Evolutionary conservation across 2,797 vertebrate genomes (phyloP).

Genomic region (Harpagifer antarcticus): DNA sequence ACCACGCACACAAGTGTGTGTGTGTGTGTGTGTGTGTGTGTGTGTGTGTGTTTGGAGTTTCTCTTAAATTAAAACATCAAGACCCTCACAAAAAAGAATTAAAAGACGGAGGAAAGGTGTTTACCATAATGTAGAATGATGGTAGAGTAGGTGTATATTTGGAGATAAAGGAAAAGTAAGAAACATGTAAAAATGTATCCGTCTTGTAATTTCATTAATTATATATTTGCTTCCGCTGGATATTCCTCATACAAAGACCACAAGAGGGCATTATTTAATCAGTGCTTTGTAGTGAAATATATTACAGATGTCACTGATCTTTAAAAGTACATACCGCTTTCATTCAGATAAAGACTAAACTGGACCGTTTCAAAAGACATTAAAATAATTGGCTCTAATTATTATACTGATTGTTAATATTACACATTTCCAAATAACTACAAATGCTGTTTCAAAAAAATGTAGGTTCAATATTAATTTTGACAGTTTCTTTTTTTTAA

Average conservation of each 20-base stretch:
- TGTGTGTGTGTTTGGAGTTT: conserved; percentile 4
- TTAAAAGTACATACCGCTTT: background rate
- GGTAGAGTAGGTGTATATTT: background rate
- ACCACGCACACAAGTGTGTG: conserved; percentile 16
- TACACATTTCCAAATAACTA: background rate
- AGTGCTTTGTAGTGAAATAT: conserved; percentile 16
- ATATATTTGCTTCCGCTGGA: conserved; percentile 30
- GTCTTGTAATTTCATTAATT: conserved; percentile 26
- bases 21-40: conserved; percentile 16
- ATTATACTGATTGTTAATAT: background rate
- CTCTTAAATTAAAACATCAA: conserved; percentile 20
- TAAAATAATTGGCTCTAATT: background rate
- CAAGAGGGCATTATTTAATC: conserved; percentile 68
- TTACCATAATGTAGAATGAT: conserved; percentile 5
- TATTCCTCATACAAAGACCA: conserved; percentile 46
- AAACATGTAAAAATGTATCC: background rate
- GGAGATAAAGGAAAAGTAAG: background rate
- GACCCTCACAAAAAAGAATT: conserved; percentile 7
- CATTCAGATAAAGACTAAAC: conserved; percentile 8
- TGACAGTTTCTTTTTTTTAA: background rate
- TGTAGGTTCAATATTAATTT: background rate
- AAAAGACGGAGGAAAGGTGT: conserved; percentile 2
- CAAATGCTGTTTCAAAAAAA: background rate
- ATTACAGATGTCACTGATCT: conserved; percentile 11
- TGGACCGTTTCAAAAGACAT: background rate